Evolutionary conservation across 2,113 vertebrate species (phyloP).

Genomic region (Protobothrops flavoviridis): DNA sequence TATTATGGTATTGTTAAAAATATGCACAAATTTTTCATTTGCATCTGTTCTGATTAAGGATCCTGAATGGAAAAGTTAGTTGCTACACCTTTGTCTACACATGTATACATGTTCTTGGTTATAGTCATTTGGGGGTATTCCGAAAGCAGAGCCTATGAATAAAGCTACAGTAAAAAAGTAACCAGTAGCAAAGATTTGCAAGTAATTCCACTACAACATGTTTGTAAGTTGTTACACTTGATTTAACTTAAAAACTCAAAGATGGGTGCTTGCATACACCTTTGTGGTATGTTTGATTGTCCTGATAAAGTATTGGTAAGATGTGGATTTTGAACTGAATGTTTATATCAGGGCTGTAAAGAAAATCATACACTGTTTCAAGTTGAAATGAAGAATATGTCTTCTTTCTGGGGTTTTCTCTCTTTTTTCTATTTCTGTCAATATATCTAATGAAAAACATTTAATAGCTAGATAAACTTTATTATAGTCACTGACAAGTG

Average conservation of each 20-base stretch:
- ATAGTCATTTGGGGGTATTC: neutral
- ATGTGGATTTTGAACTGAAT: neutral
- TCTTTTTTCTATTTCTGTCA: neutral
- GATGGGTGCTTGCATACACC: neutral
- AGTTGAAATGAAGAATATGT: neutral
- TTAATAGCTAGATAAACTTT: neutral
- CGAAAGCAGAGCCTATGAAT: neutral
- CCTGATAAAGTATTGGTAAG: neutral
- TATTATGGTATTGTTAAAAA: neutral
- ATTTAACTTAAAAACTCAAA: neutral
- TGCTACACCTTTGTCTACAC: neutral
- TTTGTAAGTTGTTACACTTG: neutral
- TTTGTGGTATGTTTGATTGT: neutral
- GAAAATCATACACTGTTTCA: neutral
- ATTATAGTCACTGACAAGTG: no score
- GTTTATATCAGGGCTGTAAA: neutral
- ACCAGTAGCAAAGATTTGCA: neutral
- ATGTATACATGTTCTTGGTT: neutral
- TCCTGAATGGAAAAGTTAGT: neutral
- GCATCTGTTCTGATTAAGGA: neutral
- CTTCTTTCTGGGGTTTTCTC: neutral
- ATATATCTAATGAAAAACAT: neutral
- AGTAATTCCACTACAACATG: neutral
- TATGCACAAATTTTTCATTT: neutral
- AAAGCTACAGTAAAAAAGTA: neutral